phyloP scores from a whole-genome alignment of 1,140 invertebrate species.

The silkworm (Bombyx mori) region DNA sequence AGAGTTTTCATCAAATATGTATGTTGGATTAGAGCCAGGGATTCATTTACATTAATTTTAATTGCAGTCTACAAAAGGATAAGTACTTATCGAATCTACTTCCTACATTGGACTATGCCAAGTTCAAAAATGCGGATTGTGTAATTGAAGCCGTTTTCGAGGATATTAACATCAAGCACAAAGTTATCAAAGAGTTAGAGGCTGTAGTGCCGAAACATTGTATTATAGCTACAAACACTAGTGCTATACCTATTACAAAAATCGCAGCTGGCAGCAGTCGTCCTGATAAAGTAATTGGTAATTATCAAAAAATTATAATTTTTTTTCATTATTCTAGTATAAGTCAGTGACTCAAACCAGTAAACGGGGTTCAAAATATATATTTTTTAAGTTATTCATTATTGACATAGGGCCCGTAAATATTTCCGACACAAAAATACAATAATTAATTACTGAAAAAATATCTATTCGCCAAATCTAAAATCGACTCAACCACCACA shows the following conservation, averaged over 20 bases:
- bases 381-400: no score
- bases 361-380: no score
- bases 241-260: conserved; percentile 95
- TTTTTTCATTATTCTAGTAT: no score
- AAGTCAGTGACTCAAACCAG: no score
- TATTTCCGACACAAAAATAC: no score
- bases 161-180: conserved; percentile 96
- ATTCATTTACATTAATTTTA: conserved; percentile 17
- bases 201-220: conserved; percentile 89
- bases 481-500: no score
- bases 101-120: conserved; percentile 87
- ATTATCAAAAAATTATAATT: conserved; percentile 8
- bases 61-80: conserved; percentile 83
- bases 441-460: no score
- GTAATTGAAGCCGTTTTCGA: conserved; percentile 99
- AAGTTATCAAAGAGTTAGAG: conserved; percentile 97
- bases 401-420: no score
- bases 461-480: no score
- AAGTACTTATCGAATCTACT: conserved; percentile 84
- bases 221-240: conserved; percentile 98
- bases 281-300: conserved; percentile 91
- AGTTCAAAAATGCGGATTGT: conserved; percentile 92
- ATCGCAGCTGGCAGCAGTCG: conserved; percentile 93
- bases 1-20: no score
- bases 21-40: neutral